Evolutionary conservation across 2,797 vertebrate genomes (phyloP), one percentile per base, ranked within the genome.

Genomic region (Chanos chanos): DNA sequence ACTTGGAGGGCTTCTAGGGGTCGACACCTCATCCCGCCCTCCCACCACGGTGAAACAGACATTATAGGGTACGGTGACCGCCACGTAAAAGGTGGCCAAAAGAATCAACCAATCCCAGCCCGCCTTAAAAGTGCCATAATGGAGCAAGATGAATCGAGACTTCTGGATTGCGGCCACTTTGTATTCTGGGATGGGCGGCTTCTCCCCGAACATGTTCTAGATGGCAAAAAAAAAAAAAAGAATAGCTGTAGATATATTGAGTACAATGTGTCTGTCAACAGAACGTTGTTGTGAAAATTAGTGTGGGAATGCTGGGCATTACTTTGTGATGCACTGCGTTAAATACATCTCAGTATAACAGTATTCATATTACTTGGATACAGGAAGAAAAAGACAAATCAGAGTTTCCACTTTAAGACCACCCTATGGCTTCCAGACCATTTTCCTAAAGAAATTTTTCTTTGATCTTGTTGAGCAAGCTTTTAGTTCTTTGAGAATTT

Each of bases 71-170:
- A 99, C 96, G 4, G 96, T 99, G 80, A 98, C 93, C 8, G 96
- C 96, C 52, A 99, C 96, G 79, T 99, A 99, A 85, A 98, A 99
- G 40, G 95, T 98, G 60, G 96, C 96, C 48, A 99, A 81, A 58
- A 99, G 86, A 81, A 98, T 99, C 73, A 99, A 84, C 96, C 95
- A 99, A 83, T 99, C 96, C 96, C 96, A 99, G 65, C 94, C 94
- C 9, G 96, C 95, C 89, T 98, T 98, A 77, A 96, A 94, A 69
- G 93, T 93, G 85, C 96, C 97, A 85, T 94, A 99, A 92, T 99
- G 96, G 69, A 98, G 89, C 69, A 98, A 79, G 85, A 99, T 97
- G 87, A 96, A 97, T 72, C 94, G 94, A 68, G 95, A 97, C 78
- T 96, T 98, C 87, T 98, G 95, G 83, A 95, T 95, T 74, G 96